A percentile compares a stretch with the other conserved stretches of the same genome.
These are phyloP conservation scores for Miopithecus talapoin DNA, from an alignment of 2,797 vertebrate species.

Conservation along the genomic window DNA sequence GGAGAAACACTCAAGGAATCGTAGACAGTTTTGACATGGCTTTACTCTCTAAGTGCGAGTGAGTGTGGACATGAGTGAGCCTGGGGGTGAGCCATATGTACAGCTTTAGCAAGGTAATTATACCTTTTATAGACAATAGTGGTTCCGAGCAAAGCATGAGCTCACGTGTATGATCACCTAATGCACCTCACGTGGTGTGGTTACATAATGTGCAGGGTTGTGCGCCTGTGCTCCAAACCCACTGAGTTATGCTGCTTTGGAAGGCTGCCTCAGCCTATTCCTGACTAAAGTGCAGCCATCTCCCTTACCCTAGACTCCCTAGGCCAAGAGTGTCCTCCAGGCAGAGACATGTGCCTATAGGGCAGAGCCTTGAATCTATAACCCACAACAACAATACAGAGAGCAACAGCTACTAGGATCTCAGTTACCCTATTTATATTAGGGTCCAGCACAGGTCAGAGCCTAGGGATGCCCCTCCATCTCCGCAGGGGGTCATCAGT, in stretches of 20 bases:
- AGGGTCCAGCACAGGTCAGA: background rate
- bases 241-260: background rate
- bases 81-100: background rate
- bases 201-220: background rate
- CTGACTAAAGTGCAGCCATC: background rate
- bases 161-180: background rate
- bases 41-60: background rate
- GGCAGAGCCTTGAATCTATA: background rate
- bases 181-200: background rate
- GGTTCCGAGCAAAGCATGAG: background rate
- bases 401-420: background rate
- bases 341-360: background rate
- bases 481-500: background rate
- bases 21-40: background rate
- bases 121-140: background rate
- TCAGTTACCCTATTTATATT: background rate
- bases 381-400: background rate
- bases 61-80: background rate
- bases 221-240: background rate
- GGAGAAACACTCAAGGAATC: background rate
- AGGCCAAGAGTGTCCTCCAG: background rate
- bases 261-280: background rate
- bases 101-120: background rate
- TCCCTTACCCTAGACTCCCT: background rate
- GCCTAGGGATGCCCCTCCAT: background rate